These are phyloP conservation scores for Synergus umbraculus DNA, from an alignment of 2,888 invertebrate genomes.

Conservation along the genomic window DNA sequence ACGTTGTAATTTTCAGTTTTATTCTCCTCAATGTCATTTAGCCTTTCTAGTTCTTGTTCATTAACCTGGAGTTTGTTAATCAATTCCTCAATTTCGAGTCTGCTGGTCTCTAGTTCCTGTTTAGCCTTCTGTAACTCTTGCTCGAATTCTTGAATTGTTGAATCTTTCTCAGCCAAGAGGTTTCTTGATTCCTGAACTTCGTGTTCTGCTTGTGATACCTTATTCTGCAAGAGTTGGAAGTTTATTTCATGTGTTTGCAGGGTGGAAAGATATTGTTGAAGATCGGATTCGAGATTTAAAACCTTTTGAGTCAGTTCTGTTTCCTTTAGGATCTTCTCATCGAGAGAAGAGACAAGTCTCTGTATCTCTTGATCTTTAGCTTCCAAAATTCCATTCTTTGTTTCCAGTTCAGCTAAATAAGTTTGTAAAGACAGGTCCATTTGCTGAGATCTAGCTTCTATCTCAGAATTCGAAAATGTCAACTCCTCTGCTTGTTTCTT, in stretches of 20 bases:
- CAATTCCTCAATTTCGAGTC: slow-evolving; percentile 44
- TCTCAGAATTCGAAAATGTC: slow-evolving; percentile 42
- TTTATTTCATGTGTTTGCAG: neutral
- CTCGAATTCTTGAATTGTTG: slow-evolving; percentile 41
- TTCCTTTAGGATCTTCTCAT: slow-evolving; percentile 48
- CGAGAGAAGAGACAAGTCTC: neutral
- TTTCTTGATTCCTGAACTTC: slow-evolving; percentile 9
- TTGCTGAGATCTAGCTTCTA: slow-evolving; percentile 51
- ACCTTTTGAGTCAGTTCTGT: slow-evolving; percentile 41
- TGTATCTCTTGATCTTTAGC: slow-evolving; percentile 53
- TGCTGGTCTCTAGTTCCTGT: slow-evolving; percentile 41
- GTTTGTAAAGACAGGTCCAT: slow-evolving; percentile 47
- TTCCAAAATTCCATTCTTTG: slow-evolving; percentile 47
- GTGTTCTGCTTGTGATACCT: neutral
- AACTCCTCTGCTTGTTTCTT: slow-evolving; percentile 47
- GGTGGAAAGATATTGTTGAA: neutral
- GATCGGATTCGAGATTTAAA: neutral
- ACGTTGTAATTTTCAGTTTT: slow-evolving; percentile 48
- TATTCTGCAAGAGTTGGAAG: neutral
- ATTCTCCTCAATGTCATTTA: slow-evolving; percentile 67
- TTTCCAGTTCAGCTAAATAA: slow-evolving; percentile 48
- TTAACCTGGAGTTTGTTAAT: slow-evolving; percentile 47
- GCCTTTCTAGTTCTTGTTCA: slow-evolving; percentile 74
- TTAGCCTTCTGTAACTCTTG: slow-evolving; percentile 49
- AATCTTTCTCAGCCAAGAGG: slow-evolving; percentile 47